Percentiles rank a stretch among this genome's conserved stretches.
Evolutionary conservation across 1,140 invertebrate genomes (phyloP).

Genomic region (Ladona fulva): DNA sequence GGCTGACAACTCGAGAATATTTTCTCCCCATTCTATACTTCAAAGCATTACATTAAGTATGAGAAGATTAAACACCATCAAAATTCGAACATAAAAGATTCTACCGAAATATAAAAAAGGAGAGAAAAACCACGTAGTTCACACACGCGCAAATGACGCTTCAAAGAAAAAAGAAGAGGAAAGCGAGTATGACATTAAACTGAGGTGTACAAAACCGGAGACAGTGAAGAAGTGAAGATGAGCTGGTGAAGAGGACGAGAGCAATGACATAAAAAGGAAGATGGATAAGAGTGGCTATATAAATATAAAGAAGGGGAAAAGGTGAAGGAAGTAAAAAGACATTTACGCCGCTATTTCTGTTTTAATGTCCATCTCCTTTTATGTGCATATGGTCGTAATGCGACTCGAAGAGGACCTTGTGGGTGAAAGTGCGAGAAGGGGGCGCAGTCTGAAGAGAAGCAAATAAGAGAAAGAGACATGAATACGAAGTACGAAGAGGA

Average conservation of each 20-base stretch:
- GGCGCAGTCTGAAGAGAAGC: background rate
- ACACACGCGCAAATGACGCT: background rate
- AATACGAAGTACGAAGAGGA: background rate
- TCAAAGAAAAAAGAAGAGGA: background rate
- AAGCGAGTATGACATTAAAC: background rate
- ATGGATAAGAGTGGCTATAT: background rate
- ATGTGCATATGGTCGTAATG: background rate
- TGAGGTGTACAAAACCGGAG: too few relatives aligned
- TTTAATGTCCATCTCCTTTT: slow-evolving; percentile 6
- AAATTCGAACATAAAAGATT: too few relatives aligned
- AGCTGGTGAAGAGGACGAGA: background rate
- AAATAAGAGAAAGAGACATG: background rate
- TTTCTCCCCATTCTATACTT: too few relatives aligned
- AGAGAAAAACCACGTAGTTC: too few relatives aligned
- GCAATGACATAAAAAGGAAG: background rate
- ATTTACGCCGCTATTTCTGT: background rate
- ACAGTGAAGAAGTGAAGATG: background rate
- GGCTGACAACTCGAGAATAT: too few relatives aligned
- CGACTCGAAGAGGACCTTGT: background rate
- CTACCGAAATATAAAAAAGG: too few relatives aligned
- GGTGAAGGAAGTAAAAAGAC: background rate
- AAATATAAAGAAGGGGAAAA: background rate
- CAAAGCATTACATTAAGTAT: too few relatives aligned
- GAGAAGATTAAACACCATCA: too few relatives aligned
- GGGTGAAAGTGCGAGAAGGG: background rate